Base-by-base conservation (phyloP, 2,113 vertebrate species). In the Myrmophylax atrothorax region DNA sequence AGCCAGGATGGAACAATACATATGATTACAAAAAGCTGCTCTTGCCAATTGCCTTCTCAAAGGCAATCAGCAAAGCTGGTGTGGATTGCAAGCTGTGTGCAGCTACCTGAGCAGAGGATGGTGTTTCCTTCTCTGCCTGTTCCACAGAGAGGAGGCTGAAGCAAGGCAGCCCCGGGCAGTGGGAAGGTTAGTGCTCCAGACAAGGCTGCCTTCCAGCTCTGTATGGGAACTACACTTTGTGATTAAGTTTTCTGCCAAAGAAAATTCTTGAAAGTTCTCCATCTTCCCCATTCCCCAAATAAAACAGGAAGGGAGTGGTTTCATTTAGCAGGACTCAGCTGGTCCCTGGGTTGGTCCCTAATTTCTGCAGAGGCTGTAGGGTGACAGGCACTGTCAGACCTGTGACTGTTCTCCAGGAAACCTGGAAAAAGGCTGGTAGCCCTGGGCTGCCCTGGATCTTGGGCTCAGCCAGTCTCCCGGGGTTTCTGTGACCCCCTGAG, bases 21-120 rank as follows among this genome's bases (percentile, higher is more conserved):
- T 22, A 7, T 55, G 83, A 92, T 94, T 88, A 37, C 33, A 66
- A 69, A 90, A 42, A 83, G 40, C 74, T 88, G 82, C 49, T 91
- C 18, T 66, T 77, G 58, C 25, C 6, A 4, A 53, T 46, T 83
- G 49, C 62, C 22, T 64, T 79, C 53, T 70, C 52, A 55, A 86
- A 84, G 38, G 68, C 72, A 90, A 90, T 86, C 88, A 80, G 82
- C 23, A 90, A 66, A 90, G 49, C 19, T 46, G 46, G 28, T 28
- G 55, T 31, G 11, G 46, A 49, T 62, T 85, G 69, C 37, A 75
- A 86, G 49, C 58, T 85, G 58, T 35, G 38, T 50, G 13, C 53
- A 37, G 53, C 44, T 35, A 80, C 72, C 77, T 58, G 79, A 64
- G 44, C 7, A 68, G 70, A 40, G 63, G 55, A 37, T 26, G 40